These are phyloP conservation scores for Ailuropoda melanoleuca DNA, from an alignment of 2,113 vertebrate genomes.

Conservation along the genomic window DNA sequence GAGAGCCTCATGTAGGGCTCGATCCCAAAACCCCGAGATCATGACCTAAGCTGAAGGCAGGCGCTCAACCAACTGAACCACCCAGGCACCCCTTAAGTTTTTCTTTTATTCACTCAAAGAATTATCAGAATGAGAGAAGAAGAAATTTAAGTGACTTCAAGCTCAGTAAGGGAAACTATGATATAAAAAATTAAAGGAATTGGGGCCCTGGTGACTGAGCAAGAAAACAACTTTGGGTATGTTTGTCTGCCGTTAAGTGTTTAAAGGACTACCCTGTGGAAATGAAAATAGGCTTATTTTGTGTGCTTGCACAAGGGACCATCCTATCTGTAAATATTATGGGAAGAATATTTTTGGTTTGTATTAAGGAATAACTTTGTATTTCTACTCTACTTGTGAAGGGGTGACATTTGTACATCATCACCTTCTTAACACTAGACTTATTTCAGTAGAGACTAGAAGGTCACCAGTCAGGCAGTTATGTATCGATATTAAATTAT, in stretches of 20 bases:
- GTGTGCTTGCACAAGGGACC: neutral
- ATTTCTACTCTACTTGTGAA: neutral
- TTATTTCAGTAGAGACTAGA: neutral
- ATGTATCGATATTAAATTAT: neutral
- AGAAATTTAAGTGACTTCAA: neutral
- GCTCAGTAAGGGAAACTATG: neutral
- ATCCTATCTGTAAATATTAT: neutral
- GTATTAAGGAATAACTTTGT: neutral
- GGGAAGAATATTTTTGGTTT: neutral
- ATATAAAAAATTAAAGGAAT: neutral
- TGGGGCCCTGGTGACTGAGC: neutral
- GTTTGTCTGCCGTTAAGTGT: neutral
- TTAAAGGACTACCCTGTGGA: neutral
- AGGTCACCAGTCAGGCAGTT: neutral
- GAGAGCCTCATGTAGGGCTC: too few species aligned
- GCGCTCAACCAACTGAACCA: too few species aligned
- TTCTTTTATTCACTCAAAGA: neutral
- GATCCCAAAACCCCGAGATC: too few species aligned
- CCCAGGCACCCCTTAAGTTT: neutral
- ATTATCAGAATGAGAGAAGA: neutral
- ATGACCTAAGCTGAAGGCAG: too few species aligned
- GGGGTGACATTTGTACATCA: neutral
- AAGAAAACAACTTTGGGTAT: neutral
- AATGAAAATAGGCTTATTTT: neutral
- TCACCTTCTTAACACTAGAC: neutral